Conservation (phyloP, 2,797 vertebrate species). For the Lepus oiostolus region DNA sequence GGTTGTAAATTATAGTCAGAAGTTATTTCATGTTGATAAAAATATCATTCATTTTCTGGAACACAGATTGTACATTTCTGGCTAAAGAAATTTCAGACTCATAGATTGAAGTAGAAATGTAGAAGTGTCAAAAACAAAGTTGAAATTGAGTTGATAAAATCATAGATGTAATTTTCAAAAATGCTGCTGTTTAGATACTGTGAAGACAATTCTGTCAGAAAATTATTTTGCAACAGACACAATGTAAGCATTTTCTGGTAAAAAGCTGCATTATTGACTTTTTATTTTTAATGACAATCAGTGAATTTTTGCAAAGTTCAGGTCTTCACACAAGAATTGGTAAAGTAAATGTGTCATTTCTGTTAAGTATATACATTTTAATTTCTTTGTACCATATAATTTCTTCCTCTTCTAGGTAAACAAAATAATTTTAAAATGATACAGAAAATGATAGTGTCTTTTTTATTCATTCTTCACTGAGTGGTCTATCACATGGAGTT, state of each 20-base stretch:
- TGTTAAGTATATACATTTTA: not conserved
- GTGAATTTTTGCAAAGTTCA: not conserved
- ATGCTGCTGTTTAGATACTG: not conserved
- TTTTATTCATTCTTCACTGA: not conserved
- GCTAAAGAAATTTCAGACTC: not conserved
- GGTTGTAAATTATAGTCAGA: not conserved
- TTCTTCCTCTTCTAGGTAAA: not conserved
- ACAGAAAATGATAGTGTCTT: not conserved
- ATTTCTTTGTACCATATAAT: not conserved
- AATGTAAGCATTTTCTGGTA: not conserved
- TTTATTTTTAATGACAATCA: slow-evolving; percentile 24
- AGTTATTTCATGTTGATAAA: not conserved
- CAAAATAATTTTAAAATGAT: not conserved
- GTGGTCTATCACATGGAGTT: not conserved
- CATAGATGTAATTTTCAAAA: slow-evolving; percentile 43
- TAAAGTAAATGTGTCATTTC: not conserved
- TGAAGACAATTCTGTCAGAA: slow-evolving; percentile 31
- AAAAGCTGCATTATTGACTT: not conserved
- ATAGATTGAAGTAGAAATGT: not conserved
- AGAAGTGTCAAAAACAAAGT: not conserved
- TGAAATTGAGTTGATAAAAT: slow-evolving; percentile 37
- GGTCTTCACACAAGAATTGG: not conserved
- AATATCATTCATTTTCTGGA: not conserved
- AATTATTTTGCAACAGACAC: not conserved
- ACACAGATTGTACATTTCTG: slow-evolving; percentile 29